Conservation (phyloP, 2,113 vertebrate species). For the Rhegmatorhina hoffmannsi region DNA sequence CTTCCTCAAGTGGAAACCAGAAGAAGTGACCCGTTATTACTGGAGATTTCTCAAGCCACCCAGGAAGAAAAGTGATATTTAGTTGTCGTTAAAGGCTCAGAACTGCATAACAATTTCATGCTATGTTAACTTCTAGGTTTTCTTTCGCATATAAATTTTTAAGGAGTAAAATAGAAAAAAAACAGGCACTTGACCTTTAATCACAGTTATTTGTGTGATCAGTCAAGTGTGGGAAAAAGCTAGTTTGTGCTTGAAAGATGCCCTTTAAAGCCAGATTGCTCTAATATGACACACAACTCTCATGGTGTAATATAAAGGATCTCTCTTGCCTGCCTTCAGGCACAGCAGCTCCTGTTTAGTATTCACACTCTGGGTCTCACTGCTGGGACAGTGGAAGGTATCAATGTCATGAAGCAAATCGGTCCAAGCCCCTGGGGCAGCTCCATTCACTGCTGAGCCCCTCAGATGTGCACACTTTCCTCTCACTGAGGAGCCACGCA, state of each 20-base stretch:
- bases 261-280: conserved; percentile 64
- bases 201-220: conserved; percentile 70
- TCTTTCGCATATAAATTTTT: conserved; percentile 59
- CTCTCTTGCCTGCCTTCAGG: not conserved
- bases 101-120: conserved; percentile 63
- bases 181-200: conserved; percentile 70
- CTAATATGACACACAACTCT: conserved; percentile 57
- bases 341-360: conserved; percentile 6
- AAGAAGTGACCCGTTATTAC: not conserved
- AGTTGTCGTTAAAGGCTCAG: conserved; percentile 35
- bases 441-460: not conserved
- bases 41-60: conserved; percentile 19
- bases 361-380: not conserved
- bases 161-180: conserved; percentile 64
- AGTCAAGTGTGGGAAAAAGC: conserved; percentile 63
- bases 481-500: not conserved
- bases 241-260: conserved; percentile 68
- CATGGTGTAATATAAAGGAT: conserved; percentile 3
- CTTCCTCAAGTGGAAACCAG: not conserved
- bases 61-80: conserved; percentile 54
- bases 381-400: conserved; percentile 1
- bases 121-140: conserved; percentile 60
- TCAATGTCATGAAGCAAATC: not conserved
- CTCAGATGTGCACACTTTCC: rapidly evolving
- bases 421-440: not conserved